Percentiles rank a stretch among this genome's conserved stretches.
Conservation (phyloP, 2,113 vertebrate genomes). For the Tursiops truncatus region DNA sequence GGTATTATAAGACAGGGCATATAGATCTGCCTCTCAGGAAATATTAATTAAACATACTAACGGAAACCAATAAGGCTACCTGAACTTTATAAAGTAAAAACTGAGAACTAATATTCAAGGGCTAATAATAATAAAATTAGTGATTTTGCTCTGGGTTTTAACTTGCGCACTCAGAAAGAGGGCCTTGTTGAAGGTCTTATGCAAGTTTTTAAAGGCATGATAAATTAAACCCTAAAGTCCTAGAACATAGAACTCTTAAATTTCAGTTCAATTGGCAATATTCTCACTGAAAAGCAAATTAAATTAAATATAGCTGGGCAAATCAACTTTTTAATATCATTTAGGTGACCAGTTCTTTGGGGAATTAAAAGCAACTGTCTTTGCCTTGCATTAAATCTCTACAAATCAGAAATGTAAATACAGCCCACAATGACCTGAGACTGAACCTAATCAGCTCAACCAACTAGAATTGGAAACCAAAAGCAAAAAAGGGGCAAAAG, state of each 20-base stretch:
- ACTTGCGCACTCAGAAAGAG: background rate
- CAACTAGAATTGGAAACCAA: background rate
- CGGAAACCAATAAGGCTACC: background rate
- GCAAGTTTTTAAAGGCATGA: background rate
- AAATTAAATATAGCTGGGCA: background rate
- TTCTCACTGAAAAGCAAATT: background rate
- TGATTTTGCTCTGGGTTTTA: background rate
- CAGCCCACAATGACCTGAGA: background rate
- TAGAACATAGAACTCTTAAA: background rate
- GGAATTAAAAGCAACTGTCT: background rate
- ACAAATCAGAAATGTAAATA: background rate
- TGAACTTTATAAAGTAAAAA: background rate
- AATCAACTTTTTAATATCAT: background rate
- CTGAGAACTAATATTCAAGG: background rate
- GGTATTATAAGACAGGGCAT: background rate
- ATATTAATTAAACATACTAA: background rate
- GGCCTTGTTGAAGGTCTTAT: background rate
- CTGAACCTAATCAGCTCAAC: background rate
- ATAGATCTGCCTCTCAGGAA: background rate
- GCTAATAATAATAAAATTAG: background rate
- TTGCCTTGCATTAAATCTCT: background rate
- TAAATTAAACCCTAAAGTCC: background rate
- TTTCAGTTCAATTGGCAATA: too few species aligned
- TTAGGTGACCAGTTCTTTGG: background rate
- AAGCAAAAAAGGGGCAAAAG: background rate